These are phyloP conservation scores for Agrypnus murinus DNA, from an alignment of 2,888 invertebrate species.

Conservation along the genomic window DNA sequence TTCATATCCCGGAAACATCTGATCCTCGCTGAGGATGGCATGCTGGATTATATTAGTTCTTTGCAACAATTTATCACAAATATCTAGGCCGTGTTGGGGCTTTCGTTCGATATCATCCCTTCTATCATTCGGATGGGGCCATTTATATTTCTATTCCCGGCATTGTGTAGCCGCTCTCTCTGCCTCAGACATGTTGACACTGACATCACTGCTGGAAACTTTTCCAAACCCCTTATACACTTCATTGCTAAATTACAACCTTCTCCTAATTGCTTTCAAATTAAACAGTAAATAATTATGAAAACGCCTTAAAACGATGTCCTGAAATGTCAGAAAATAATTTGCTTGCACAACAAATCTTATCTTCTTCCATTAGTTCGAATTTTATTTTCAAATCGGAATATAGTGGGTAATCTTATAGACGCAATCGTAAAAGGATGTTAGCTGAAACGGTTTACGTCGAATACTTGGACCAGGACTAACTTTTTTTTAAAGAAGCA, in stretches of 20 bases:
- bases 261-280: conserved; percentile 11
- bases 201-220: conserved; percentile 47
- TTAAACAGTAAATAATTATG: neutral
- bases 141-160: conserved; percentile 57
- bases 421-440: too few species aligned
- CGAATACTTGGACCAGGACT: neutral
- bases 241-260: conserved; percentile 40
- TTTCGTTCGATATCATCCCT: conserved; percentile 59
- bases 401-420: too few species aligned
- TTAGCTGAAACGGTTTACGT: neutral
- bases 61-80: conserved; percentile 62
- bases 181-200: conserved; percentile 52
- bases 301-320: neutral
- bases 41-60: conserved; percentile 62
- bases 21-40: conserved; percentile 61
- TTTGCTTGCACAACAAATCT: too few species aligned
- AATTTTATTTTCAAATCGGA: too few species aligned
- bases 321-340: neutral
- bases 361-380: too few species aligned
- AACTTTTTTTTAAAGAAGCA: neutral
- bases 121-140: conserved; percentile 58
- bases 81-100: conserved; percentile 59
- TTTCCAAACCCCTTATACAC: conserved; percentile 29
- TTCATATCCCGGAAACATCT: conserved; percentile 60
- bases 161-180: conserved; percentile 49